Evolutionary conservation across 2,888 invertebrate species (phyloP).

Genomic region (Melinaea menophilus): DNA sequence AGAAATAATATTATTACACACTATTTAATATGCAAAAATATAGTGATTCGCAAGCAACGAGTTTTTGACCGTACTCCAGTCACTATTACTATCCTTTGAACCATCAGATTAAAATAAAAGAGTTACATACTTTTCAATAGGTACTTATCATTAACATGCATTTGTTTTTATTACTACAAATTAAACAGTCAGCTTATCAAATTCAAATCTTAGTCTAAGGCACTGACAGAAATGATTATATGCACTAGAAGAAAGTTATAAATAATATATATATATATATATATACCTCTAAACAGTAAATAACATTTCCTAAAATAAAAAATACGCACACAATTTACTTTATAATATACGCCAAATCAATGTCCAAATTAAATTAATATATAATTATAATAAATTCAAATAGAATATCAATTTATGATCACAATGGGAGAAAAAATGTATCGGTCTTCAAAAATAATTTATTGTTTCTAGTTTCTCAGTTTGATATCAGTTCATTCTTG

Average conservation of each 20-base stretch:
- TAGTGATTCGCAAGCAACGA: background rate
- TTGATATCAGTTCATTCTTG: too few species aligned
- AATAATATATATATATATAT: slow-evolving; percentile 41
- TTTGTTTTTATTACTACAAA: slow-evolving; percentile 50
- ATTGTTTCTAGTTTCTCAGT: too few species aligned
- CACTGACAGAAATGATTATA: slow-evolving; percentile 72
- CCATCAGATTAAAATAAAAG: slow-evolving; percentile 12
- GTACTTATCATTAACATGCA: slow-evolving; percentile 45
- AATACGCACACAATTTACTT: slow-evolving; percentile 50
- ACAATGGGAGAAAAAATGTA: too few species aligned
- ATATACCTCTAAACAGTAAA: slow-evolving; percentile 64
- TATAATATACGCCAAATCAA: slow-evolving; percentile 37
- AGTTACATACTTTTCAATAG: slow-evolving; percentile 11
- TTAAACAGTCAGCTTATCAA: slow-evolving; percentile 55
- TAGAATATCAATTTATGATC: too few species aligned
- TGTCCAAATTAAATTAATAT: slow-evolving; percentile 15
- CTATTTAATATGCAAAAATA: too few species aligned
- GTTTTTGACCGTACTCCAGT: slow-evolving; percentile 1
- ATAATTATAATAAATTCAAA: too few species aligned
- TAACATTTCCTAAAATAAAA: slow-evolving; percentile 68
- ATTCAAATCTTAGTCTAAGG: slow-evolving; percentile 69
- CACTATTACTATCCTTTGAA: background rate
- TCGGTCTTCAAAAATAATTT: too few species aligned
- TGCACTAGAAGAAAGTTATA: slow-evolving; percentile 60
- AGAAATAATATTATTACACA: too few species aligned